A percentile compares a stretch with the other conserved stretches of the same genome.
Conservation (phyloP, 2,888 invertebrate genomes). For the Catotricha subobsoleta region DNA sequence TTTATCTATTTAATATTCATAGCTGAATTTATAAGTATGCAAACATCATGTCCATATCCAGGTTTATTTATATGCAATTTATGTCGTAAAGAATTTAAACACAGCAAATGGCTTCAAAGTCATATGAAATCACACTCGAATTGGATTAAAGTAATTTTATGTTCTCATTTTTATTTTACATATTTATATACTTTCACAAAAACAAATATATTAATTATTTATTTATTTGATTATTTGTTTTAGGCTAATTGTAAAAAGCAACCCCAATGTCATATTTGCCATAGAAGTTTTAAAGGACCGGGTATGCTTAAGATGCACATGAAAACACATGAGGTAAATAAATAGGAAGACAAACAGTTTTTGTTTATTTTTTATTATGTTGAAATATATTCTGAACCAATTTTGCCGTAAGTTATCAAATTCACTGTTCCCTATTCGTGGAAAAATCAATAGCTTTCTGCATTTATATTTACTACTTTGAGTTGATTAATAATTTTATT, state of each 20-base stretch:
- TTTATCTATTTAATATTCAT: constrained; percentile 11
- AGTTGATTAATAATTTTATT: neutral
- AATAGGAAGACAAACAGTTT: no score
- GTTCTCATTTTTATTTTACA: neutral
- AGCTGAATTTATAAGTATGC: constrained; percentile 29
- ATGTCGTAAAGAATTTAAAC: constrained; percentile 44
- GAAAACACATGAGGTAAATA: constrained; percentile 36
- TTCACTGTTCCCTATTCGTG: no score
- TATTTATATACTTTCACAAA: no score
- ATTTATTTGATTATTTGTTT: constrained; percentile 2
- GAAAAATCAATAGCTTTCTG: no score
- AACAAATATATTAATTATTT: no score
- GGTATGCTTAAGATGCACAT: constrained; percentile 49
- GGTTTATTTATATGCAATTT: constrained; percentile 42
- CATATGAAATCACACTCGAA: constrained; percentile 44
- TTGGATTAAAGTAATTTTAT: constrained; percentile 35
- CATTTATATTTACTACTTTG: neutral
- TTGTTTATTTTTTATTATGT: no score
- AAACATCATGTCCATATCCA: constrained; percentile 36
- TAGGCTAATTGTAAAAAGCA: constrained; percentile 45
- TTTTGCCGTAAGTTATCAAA: no score
- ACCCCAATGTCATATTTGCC: constrained; percentile 40
- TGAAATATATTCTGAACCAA: no score
- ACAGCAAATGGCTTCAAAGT: constrained; percentile 39
- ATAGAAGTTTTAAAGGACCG: constrained; percentile 43